Base-by-base conservation (phyloP, 1,140 invertebrate species). In the Pteromalus puparum region DNA sequence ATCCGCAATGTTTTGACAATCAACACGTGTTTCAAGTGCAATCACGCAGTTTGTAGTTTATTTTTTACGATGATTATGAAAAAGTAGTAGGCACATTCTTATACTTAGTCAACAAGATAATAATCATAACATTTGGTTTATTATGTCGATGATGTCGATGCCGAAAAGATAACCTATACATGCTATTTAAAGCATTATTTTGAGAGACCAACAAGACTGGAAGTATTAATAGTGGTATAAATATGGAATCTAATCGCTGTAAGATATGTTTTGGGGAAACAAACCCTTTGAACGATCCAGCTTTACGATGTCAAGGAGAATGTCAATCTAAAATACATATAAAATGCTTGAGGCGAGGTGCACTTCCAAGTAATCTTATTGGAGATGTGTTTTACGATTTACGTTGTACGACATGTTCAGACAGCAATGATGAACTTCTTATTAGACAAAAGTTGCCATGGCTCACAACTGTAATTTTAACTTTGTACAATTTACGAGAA, bases 371-470 rank as follows among this genome's bases (percentile, higher is more conserved):
- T 0, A 94, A 95, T 80, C 93, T 97, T 24, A 88, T 94, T 2
- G 96, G 96, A 30, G 97, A 97, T 93, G 94, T 96, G 13, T 97
- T 97, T 90, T 97, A 96, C 84, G 93, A 95, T 61, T 95, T 96
- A 67, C 95, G 93, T 65, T 97, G 97, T 89, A 88, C 91, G 46
- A 93, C 95, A 70, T 97, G 97, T 89, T 94, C 93, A 68, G 86
- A 90, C 1, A 88, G 89, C 53, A 92, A 92, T 0, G 91, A 93
- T 65, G 96, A 96, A 91, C 88, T 92, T 46, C 93, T 96, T 83
- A 88, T 89, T 28, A 92, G 96, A 53, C 94, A 94, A 26, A 95
- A 94, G 91, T 93, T 97, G 89, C 94, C 95, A 24, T 97, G 96
- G 96, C 93, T 96, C 1, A 94, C 94, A 90, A 93, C 95, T 0